Conservation (phyloP, 2,888 invertebrate genomes). For the Opisthograptis luteolata region DNA sequence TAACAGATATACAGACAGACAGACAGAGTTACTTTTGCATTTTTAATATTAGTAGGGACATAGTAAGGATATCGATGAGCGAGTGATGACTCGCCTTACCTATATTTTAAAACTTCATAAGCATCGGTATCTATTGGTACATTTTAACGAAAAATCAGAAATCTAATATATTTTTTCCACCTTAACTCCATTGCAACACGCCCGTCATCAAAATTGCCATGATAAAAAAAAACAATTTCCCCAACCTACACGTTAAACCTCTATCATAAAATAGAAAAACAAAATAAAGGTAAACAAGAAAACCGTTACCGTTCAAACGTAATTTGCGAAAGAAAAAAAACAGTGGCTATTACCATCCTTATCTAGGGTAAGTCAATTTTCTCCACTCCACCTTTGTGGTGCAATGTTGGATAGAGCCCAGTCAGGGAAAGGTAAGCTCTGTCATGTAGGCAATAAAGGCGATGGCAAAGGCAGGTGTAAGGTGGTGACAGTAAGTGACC, state of each 20-base stretch:
- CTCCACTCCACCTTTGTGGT: constrained; percentile 55
- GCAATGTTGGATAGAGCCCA: background rate
- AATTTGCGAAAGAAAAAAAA: constrained; percentile 74
- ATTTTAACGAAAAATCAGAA: too few relatives aligned
- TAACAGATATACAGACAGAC: too few relatives aligned
- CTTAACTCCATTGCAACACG: background rate
- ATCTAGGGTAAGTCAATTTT: constrained; percentile 83
- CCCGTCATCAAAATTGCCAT: background rate
- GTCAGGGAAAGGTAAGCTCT: constrained; percentile 41
- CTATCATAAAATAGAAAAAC: constrained; percentile 53
- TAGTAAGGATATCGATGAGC: too few relatives aligned
- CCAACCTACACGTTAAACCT: constrained; percentile 20
- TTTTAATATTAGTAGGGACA: too few relatives aligned
- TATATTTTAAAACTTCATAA: too few relatives aligned
- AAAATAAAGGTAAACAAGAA: constrained; percentile 78
- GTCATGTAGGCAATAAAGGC: constrained; percentile 24
- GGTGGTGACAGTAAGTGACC: constrained; percentile 60
- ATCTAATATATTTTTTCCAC: background rate
- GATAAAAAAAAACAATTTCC: constrained; percentile 25
- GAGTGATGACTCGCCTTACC: too few relatives aligned
- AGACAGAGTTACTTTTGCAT: too few relatives aligned
- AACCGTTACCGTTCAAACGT: constrained; percentile 70
- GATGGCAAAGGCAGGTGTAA: constrained; percentile 17
- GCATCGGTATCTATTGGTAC: too few relatives aligned
- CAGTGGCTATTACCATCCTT: constrained; percentile 75